Evolutionary conservation across 2,888 invertebrate species (phyloP), one percentile per base, ranked within the genome.

Genomic region (Dastarcus helophoroides): DNA sequence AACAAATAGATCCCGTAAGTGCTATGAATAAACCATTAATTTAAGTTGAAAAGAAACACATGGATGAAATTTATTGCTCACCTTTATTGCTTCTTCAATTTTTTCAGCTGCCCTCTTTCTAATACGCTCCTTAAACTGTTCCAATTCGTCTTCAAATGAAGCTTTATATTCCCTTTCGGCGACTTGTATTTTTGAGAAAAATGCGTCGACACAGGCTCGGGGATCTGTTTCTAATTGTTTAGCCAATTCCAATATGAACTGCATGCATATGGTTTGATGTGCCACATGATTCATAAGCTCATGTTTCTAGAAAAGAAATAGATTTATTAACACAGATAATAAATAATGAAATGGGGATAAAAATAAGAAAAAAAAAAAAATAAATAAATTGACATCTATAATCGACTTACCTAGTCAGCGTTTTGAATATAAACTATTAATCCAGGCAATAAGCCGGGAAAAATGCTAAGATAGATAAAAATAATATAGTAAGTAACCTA

Each of bases 181-280:
- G 22, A 84, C 69, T 65, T 91, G 88, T 42, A 97, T 95, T 60
- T 62, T 79, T 3, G 76, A 67, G 56, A 93, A 95, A 67, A 95
- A 95, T 6, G 90, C 82, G 31, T 77, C 69, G 10, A 95, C 76
- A 61, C 91, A 94, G 8, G 82, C 79, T 42, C 93, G 70, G 0
- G 95, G 95, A 65, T 95, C 93, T 7, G 84, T 75, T 54, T 93
- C 84, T 38, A 95, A 61, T 51, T 93, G 89, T 54, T 88, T 94
- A 2, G 94, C 86, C 31, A 99, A 64, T 61, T 99, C 97, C 46
- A 99, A 65, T 40, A 98, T 89, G 58, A 95, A 99, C 66, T 99
- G 97, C 85, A 97, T 91, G 48, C 94, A 90, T 53, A 97, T 95
- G 32, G 88, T 89, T 62, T 98, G 97, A 62, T 97, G 95, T 0